Base-by-base conservation (phyloP, 2,888 invertebrate genomes). In the Drosophila helvetica region DNA sequence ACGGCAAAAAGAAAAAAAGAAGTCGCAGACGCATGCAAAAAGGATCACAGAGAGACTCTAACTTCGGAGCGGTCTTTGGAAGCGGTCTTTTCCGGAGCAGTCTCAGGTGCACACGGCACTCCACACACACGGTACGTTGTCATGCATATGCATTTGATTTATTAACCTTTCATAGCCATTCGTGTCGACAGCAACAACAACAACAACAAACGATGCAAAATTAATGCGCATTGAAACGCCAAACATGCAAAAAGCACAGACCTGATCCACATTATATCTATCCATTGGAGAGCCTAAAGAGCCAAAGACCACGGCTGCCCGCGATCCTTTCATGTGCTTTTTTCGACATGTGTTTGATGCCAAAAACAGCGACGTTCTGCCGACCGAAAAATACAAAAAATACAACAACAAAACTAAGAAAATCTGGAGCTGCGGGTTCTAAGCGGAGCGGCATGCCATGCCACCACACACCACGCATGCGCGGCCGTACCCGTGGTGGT, bases 171-270 rank as follows among this genome's bases (percentile, higher is more conserved):
- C 89, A 75, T 85, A 82, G 88, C 89, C 85, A 86, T 87, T 83
- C 83, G 83, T 83, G 83, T 88, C 89, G 88, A 82, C 82, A 71
- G 74, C 77, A 78, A 86, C 78, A 84, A 74, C 80, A 77, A 77
- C 78, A 60, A 59, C 67, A 53, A 59, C 60, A 62, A 47, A 56
- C 63, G 43, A 53, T 42, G 57, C 62, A 87, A 87, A 88, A 85
- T 85, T 87, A 85, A 85, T 88, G 89, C 89, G 86, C 89, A 79
- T 72, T 88, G 81, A 89, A 88, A 89, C 73, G 89, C 88, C 88
- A 80, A 85, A 89, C 85, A 89, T 87, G 89, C 88, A 85, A 85
- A 15, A 38, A 15, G 15, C 33, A 38, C 30, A 30, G 55, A 61
- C 45, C 56, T 27, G 64, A 12, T 18, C 62, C 52, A 48, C 54